Conservation (phyloP, 2,113 vertebrate species). For the Aptenodytes forsteri region DNA sequence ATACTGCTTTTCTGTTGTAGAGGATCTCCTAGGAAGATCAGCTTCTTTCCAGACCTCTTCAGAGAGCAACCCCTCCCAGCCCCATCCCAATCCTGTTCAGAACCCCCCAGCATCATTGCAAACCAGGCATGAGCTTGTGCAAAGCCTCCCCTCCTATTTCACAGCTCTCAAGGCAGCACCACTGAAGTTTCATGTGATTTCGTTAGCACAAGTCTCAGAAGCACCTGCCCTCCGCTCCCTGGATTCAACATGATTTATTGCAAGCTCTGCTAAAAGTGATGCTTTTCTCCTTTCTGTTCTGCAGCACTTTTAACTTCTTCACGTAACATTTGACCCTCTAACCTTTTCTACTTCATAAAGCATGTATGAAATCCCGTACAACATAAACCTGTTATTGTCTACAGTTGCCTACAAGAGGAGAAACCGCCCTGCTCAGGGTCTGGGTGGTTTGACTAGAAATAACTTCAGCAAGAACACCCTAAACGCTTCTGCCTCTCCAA, state of each 20-base stretch:
- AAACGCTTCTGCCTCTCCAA: background rate
- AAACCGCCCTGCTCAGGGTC: background rate
- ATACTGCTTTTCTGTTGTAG: background rate
- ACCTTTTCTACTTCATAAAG: background rate
- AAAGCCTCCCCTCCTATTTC: background rate
- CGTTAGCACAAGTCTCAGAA: background rate
- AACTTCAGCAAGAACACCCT: background rate
- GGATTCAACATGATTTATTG: background rate
- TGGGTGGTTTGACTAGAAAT: background rate
- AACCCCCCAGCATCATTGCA: background rate
- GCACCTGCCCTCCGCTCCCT: background rate
- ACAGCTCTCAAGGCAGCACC: background rate
- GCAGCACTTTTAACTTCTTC: background rate
- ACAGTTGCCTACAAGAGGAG: background rate
- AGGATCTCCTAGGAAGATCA: background rate
- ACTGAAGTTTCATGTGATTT: background rate
- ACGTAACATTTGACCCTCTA: background rate
- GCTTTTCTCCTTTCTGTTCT: background rate
- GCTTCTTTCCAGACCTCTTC: background rate
- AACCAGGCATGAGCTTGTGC: background rate
- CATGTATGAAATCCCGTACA: rapidly evolving
- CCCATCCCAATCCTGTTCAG: too few relatives aligned
- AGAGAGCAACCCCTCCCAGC: background rate
- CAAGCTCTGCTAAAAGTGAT: background rate
- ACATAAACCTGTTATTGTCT: background rate